A percentile compares a stretch with the other conserved stretches of the same genome.
Evolutionary conservation across 2,888 invertebrate genomes (phyloP).

Genomic region (Ophion ventricosus): DNA sequence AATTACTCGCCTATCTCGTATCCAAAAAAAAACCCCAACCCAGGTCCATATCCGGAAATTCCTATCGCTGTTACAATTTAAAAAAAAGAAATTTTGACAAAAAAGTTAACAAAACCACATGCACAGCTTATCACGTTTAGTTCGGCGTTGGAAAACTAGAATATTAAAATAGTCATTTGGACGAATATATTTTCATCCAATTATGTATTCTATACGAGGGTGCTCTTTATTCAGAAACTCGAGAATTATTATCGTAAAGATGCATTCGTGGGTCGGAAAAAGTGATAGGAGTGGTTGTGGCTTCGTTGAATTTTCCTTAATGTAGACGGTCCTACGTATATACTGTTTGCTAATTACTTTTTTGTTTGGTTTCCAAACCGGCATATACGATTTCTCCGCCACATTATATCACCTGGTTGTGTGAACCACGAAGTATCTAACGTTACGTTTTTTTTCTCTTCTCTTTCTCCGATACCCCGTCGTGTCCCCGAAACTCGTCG

Average conservation of each 20-base stretch:
- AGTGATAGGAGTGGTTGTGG: constrained; percentile 22
- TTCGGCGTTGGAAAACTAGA: not conserved
- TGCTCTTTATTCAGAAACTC: not conserved
- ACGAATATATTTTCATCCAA: not conserved
- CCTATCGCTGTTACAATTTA: constrained; percentile 35
- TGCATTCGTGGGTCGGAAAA: not conserved
- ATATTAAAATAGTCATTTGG: not conserved
- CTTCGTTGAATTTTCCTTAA: constrained; percentile 31
- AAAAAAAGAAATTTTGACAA: constrained; percentile 58
- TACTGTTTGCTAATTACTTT: constrained; percentile 32
- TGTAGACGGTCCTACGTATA: constrained; percentile 38
- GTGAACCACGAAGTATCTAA: constrained; percentile 59
- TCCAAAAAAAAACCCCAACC: constrained; percentile 35
- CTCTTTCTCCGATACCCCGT: constrained; percentile 34
- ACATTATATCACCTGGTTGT: constrained; percentile 30
- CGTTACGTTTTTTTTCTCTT: constrained; percentile 66
- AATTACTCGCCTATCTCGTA: constrained; percentile 69
- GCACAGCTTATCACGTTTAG: constrained; percentile 29
- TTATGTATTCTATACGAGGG: not conserved
- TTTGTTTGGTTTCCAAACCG: constrained; percentile 28
- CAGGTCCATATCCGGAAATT: constrained; percentile 40
- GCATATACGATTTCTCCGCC: constrained; percentile 54
- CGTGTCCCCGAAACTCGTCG: constrained; percentile 29
- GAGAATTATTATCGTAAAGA: not conserved
- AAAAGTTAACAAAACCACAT: constrained; percentile 66